phyloP scores from a whole-genome alignment of 2,888 invertebrate genomes.

The Lumbricus terrestris region DNA sequence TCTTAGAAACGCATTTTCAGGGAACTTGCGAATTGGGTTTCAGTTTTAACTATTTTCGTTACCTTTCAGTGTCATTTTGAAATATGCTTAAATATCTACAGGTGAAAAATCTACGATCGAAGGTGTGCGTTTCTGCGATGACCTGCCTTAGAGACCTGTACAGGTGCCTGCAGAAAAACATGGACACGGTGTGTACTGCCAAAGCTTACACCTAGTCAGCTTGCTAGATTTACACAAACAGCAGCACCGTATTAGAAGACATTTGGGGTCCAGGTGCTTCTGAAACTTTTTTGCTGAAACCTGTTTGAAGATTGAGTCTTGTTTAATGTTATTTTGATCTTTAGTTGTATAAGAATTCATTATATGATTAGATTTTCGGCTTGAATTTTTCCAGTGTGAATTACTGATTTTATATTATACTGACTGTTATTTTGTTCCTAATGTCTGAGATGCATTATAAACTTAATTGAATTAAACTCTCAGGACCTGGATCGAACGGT shows the following conservation, averaged over 20 bases:
- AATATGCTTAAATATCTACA: background rate
- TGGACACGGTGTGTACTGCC: background rate
- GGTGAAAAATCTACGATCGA: slow-evolving; percentile 13
- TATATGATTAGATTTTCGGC: background rate
- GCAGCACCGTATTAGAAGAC: background rate
- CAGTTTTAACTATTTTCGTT: no score
- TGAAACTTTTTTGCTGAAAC: background rate
- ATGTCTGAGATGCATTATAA: background rate
- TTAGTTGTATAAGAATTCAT: background rate
- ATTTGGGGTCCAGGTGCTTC: background rate
- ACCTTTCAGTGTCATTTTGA: no score
- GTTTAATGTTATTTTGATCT: background rate
- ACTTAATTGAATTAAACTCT: background rate
- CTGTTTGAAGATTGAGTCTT: background rate
- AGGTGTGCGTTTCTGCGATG: background rate
- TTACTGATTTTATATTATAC: no score
- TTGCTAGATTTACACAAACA: background rate
- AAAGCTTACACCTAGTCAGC: background rate
- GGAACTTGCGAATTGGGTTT: no score
- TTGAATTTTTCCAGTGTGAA: background rate
- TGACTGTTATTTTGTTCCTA: background rate
- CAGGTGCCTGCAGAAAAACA: slow-evolving; percentile 5
- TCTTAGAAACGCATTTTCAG: no score
- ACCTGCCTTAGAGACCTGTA: background rate
- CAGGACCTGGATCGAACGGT: background rate